Evolutionary conservation across 2,113 vertebrate species (phyloP), one percentile per base, ranked within the genome.

Genomic region (Cyprinus carpio): DNA sequence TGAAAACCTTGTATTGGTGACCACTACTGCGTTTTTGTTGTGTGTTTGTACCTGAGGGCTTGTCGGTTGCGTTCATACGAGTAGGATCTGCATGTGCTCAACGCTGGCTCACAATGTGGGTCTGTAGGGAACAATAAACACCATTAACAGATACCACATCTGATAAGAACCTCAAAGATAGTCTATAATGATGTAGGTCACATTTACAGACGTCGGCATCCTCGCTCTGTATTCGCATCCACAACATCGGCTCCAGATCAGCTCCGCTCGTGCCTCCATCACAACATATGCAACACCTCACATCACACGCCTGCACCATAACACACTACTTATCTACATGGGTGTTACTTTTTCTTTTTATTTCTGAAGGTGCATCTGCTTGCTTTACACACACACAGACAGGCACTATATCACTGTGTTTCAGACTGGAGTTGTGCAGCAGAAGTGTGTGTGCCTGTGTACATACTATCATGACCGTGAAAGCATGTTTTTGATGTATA

Each of bases 11-110:
- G 0, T 12, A 40, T n/a, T 2, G 34, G 20, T 11, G 34, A 40
- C 9, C 67, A 27, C 71, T 40, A 40, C 20, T 40, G 4, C 8
- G 9, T 75, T 85, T 71, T 62, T 77, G 75, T 65, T 51, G 58
- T 81, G 75, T 40, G 16, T 58, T 9, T 84, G 13, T 84, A 99
- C 98, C 98, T 94, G 97, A 97, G 72, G 98, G 95, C 78, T 97
- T 98, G 91, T 99, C 97, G 95, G 89, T 96, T 96, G 92, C 94
- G 94, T 98, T 99, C 88, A 97, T 89, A 64, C 97, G 93, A 84
- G 93, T 95, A 0, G 97, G 97, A 91, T 99, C 95, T 27, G 96
- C 96, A 94, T 92, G 89, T 95, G 95, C 81, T 92, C 91, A 99
- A 86, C 84, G 96, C 84, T 96, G 95, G 89, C 95, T 96, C 92